Evolutionary conservation across 2,888 invertebrate species (phyloP).

Genomic region (Salpingus planirostris): DNA sequence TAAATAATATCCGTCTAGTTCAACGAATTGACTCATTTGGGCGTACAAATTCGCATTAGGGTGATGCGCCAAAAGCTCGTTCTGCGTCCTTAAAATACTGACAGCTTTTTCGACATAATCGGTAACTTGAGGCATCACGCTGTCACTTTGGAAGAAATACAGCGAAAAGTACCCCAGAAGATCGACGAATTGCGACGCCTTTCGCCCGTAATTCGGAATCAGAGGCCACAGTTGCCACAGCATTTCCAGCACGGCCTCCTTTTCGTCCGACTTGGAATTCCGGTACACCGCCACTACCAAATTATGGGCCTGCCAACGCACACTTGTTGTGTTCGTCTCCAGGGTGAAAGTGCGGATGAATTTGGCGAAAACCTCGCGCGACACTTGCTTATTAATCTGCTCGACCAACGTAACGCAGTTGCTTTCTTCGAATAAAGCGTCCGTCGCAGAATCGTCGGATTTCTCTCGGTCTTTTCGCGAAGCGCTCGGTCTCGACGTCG

Average conservation of each 20-base stretch:
- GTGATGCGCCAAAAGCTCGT: conserved; percentile 79
- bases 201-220: conserved; percentile 81
- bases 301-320: conserved; percentile 94
- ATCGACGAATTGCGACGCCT: conserved; percentile 95
- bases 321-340: conserved; percentile 85
- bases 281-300: conserved; percentile 76
- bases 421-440: conserved; percentile 57
- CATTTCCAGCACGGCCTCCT: conserved; percentile 69
- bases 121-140: conserved; percentile 41
- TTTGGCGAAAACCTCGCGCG: conserved; percentile 53
- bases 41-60: conserved; percentile 92
- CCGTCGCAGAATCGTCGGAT: conserved; percentile 57
- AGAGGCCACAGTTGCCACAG: conserved; percentile 90
- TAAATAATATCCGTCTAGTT: conserved; percentile 90
- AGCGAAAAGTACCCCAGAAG: conserved; percentile 90
- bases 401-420: conserved; percentile 60
- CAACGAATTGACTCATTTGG: conserved; percentile 86
- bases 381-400: conserved; percentile 59
- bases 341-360: conserved; percentile 86
- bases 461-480: conserved; percentile 54
- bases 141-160: conserved; percentile 69
- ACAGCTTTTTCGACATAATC: conserved; percentile 83
- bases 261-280: conserved; percentile 70
- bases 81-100: conserved; percentile 77
- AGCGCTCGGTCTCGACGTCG: conserved; percentile 11